Evolutionary conservation across 2,113 vertebrate genomes (phyloP), one percentile per base, ranked within the genome.

Genomic region (Cinclus mexicanus): DNA sequence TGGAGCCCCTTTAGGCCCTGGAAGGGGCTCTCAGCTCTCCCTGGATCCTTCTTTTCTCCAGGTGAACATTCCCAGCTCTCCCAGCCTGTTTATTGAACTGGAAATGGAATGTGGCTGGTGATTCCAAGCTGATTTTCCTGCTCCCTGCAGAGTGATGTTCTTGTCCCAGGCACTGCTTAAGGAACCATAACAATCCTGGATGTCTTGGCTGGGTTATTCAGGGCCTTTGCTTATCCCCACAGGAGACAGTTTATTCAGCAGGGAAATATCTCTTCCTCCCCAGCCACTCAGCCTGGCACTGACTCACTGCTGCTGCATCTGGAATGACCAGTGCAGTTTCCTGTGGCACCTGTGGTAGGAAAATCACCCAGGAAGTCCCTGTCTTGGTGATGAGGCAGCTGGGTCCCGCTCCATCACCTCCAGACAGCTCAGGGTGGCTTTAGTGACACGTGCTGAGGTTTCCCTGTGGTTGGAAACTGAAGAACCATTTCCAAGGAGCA

Each of bases 281-380:
- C 50, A 26, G 46, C 11, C 46, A 2, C 56, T 9, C 25, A n/a
- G 63, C 83, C 56, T 50, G n/a, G 59, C 52, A 5, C 35, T 97
- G 95, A 97, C 87, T 96, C 96, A 91, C 0, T 0, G 5, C 4
- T 63, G 33, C 5, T 92, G 86, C 81, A 95, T 89, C 94, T 95
- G 61, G 94, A 78, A 16, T 23, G 77, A 68, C 94, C 26, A 4
- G 96, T 63, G 46, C 0, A 12, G 95, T 59, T 94, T 97, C 96
- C 96, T 95, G 86, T 89, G 37, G 49, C 46, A 65, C 79, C 85
- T 35, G 10, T 4, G 33, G 71, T 0, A 56, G 80, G 60, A 63
- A 60, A 74, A 42, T 2, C 20, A 41, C 33, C 35, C 69, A 29
- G 81, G 81, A 89, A 75, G 69, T 68, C 29, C 26, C 76, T 60